Evolutionary conservation across 2,888 invertebrate species (phyloP), one percentile per base, ranked within the genome.

Genomic region (Aleiodes leptofemur): DNA sequence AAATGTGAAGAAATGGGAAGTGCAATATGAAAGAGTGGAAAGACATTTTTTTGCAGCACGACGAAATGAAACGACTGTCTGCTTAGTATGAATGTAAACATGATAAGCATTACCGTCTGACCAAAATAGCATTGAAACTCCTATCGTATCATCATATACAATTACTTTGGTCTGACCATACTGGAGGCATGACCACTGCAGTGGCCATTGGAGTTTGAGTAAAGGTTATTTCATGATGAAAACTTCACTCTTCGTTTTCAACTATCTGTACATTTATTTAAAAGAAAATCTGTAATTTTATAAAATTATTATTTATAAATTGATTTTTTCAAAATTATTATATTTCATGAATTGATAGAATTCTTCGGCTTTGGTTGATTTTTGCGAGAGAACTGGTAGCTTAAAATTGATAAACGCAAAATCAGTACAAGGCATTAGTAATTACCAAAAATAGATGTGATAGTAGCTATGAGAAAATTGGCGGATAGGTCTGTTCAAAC

Each of bases 161-260:
- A 68, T 51, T 68, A 68, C 13, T n/a, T 13, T 9, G 50, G 71
- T 66, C 74, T 75, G 74, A 75, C 74, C 71, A 71, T 34, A 53
- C 68, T 29, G n/a, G 53, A 59, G 53, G 66, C 59, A 76, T 72
- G 69, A 76, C 59, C 76, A 69, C 73, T 73, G 71, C 71, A 50
- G 68, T 56, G 43, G 51, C 64, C 64, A 64, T 48, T n/a, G 43
- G 75, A 75, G 75, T 75, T 64, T 75, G 50, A 56, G 66, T 66
- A 75, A 75, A 75, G 66, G 72, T 71, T 48, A 64, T 64, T 64
- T 43, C 48, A 14, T 23, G 43, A 14, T 23, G 43, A 64, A 14
- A 64, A 64, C 43, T 64, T 64, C 4, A 61, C 43, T 14, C 43
- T 38, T 23, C 23, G 23, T 23, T 23, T 61, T 34, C 14, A n/a